phyloP scores from a whole-genome alignment of 2,888 invertebrate genomes.

The Poecilobothrus nobilitatus region DNA sequence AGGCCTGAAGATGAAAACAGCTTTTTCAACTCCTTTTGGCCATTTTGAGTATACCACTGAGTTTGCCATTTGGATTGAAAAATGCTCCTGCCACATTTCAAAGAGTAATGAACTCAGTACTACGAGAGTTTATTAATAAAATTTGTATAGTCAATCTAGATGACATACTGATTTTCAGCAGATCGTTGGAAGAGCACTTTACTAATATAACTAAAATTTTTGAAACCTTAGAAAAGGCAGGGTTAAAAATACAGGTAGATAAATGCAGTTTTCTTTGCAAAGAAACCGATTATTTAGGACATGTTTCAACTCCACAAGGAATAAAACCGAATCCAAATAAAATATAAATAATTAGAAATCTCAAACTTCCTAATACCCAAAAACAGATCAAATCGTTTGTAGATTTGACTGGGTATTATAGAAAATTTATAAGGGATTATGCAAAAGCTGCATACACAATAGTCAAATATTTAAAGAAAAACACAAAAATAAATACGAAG shows the following conservation, averaged over 20 bases:
- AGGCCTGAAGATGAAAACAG: slow-evolving; percentile 12
- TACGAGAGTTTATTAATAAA: too few relatives aligned
- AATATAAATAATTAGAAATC: slow-evolving; percentile 9
- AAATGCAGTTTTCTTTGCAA: slow-evolving; percentile 20
- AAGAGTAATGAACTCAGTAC: slow-evolving; percentile 10
- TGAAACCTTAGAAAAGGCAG: slow-evolving; percentile 8
- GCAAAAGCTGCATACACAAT: slow-evolving; percentile 15
- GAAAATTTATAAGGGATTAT: too few relatives aligned
- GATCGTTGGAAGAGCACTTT: too few relatives aligned
- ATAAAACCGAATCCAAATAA: slow-evolving; percentile 21
- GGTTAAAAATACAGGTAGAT: slow-evolving; percentile 19
- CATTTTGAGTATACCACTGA: slow-evolving; percentile 16
- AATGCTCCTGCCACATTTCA: slow-evolving; percentile 20
- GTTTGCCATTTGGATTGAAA: slow-evolving; percentile 20
- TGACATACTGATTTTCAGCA: too few relatives aligned
- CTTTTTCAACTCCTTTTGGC: slow-evolving; percentile 17
- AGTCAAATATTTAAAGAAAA: slow-evolving; percentile 14
- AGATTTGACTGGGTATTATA: too few relatives aligned
- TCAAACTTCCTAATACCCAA: too few relatives aligned
- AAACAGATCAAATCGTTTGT: too few relatives aligned
- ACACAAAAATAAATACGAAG: slow-evolving; percentile 11
- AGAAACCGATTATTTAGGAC: slow-evolving; percentile 20
- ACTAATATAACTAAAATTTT: too few relatives aligned
- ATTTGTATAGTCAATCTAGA: too few relatives aligned
- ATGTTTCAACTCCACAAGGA: slow-evolving; percentile 19